Evolutionary conservation across 2,888 invertebrate species (phyloP).

Genomic region (Muscina levida): DNA sequence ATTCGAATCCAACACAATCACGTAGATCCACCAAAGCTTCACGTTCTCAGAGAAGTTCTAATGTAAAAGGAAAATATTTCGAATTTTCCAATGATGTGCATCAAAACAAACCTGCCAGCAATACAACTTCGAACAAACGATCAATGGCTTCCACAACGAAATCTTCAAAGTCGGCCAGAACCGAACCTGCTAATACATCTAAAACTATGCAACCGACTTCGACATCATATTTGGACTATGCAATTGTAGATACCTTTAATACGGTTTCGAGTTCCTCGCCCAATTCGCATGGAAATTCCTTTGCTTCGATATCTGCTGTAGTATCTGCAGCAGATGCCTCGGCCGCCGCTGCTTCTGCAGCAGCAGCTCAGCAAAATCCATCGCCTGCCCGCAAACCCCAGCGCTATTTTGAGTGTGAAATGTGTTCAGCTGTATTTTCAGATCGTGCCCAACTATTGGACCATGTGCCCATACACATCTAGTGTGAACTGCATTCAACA

Average conservation of each 20-base stretch:
- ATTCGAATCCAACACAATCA: conserved; percentile 8
- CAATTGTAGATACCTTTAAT: conserved; percentile 69
- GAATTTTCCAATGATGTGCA: conserved; percentile 65
- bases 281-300: conserved; percentile 47
- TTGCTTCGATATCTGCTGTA: conserved; percentile 63
- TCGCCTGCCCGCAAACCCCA: conserved; percentile 69
- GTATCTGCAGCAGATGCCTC: conserved; percentile 73
- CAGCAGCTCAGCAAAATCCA: conserved; percentile 57
- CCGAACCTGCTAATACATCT: conserved; percentile 34
- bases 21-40: conserved; percentile 36
- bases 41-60: conserved; percentile 49
- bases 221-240: conserved; percentile 70
- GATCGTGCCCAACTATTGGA: conserved; percentile 87
- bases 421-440: conserved; percentile 89
- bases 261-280: conserved; percentile 65
- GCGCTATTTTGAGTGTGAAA: conserved; percentile 87
- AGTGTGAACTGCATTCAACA: background rate
- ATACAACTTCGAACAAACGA: conserved; percentile 7
- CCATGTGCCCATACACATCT: conserved; percentile 91
- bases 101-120: conserved; percentile 6
- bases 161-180: conserved; percentile 41
- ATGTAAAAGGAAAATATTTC: conserved; percentile 73
- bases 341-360: conserved; percentile 70
- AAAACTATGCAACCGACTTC: conserved; percentile 37
- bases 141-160: background rate